phyloP scores from a whole-genome alignment of 2,797 vertebrate genomes.

The Yasuhikotakia modesta region DNA sequence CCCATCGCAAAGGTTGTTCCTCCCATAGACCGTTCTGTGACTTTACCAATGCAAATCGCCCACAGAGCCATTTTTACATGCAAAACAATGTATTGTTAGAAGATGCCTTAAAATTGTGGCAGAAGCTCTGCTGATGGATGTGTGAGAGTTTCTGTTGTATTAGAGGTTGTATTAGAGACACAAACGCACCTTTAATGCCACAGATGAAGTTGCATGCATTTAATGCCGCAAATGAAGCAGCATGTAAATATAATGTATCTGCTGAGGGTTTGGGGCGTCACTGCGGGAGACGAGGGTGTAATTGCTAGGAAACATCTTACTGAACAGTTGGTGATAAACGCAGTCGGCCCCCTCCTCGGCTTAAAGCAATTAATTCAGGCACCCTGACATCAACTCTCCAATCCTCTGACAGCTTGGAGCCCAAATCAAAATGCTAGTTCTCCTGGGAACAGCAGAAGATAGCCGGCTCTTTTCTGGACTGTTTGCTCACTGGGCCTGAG shows the following conservation, averaged over 20 bases:
- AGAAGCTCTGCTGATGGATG: conserved; percentile 25
- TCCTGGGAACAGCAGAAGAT: conserved; percentile 98
- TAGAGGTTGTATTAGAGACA: conserved; percentile 61
- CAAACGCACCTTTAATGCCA: conserved; percentile 54
- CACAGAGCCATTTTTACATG: conserved; percentile 61
- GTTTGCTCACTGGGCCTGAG: conserved; percentile 99
- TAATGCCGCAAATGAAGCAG: no score
- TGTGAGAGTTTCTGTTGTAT: conserved; percentile 35
- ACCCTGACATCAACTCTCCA: conserved; percentile 99
- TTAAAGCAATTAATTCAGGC: conserved; percentile 99
- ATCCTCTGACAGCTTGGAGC: conserved; percentile 99
- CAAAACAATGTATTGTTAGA: conserved; percentile 64
- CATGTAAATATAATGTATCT: conserved; percentile 78
- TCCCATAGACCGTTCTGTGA: conserved; percentile 63
- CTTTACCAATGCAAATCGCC: conserved; percentile 73
- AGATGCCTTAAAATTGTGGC: conserved; percentile 33
- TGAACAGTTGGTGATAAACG: conserved; percentile 93
- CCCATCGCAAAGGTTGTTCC: conserved; percentile 56
- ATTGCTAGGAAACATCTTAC: conserved; percentile 83
- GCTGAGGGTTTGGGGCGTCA: conserved; percentile 64
- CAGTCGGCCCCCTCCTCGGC: conserved; percentile 87
- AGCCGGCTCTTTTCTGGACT: conserved; percentile 99
- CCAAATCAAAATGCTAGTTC: conserved; percentile 99
- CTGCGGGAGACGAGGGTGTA: conserved; percentile 62
- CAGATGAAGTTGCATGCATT: no score